Evolutionary conservation across 2,888 invertebrate genomes (phyloP), one percentile per base, ranked within the genome.

Genomic region (Phytoseiulus persimilis): DNA sequence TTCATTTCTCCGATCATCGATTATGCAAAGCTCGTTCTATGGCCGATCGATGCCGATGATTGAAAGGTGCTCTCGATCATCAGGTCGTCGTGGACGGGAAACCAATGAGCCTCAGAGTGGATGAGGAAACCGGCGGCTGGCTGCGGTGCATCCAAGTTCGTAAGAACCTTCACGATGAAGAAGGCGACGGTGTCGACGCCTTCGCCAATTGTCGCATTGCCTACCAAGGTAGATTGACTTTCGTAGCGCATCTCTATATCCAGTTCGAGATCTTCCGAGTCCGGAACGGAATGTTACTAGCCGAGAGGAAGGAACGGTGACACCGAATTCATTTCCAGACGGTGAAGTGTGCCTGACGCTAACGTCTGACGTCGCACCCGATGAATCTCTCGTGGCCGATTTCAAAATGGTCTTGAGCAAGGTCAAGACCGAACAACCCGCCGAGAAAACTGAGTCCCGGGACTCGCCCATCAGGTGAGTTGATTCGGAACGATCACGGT

Each of bases 301-400:
- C n/a, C n/a, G n/a, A 39, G 39, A 39, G 9, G 39, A 39, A 39
- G 3, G 5, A 39, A 39, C n/a, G n/a, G 9, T 39, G 39, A 39
- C 3, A 6, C 9, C 39, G 9, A 6, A 3, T 39, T 39, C 39
- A 6, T 39, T 87, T 87, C 45, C 87, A 87, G 87, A 87, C 28
- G 87, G 87, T 14, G 87, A 87, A 87, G 87, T 87, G 31, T 87
- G 87, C 33, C 31, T 87, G n/a, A 87, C 87, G 0, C 45, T 87
- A 6, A 87, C 87, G 1, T 28, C 87, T 6, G 87, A 87, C 45
- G 87, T 87, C 6, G 87, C 87, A 31, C 87, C 87, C 28, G 45
- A 87, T 23, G 87, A 87, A 33, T 45, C 87, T 9, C 87, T 87
- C 33, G 39, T 87, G 28, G 87, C 87, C 33, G 87, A 87, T 28